Conservation (phyloP, 2,888 invertebrate genomes). For the Drosophila neonasuta region DNA sequence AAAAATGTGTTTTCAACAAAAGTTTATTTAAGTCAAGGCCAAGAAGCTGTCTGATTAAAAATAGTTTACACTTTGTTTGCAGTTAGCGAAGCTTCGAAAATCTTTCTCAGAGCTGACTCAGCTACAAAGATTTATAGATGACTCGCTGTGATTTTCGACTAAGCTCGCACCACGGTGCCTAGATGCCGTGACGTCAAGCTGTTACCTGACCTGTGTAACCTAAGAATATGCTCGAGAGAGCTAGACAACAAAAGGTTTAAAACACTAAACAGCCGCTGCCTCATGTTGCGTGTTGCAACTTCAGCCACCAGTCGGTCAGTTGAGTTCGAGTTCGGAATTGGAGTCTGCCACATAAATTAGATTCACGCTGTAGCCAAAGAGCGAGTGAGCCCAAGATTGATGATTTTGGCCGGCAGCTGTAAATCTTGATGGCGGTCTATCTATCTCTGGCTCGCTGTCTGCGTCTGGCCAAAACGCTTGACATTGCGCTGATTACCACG, state of each 20-base stretch:
- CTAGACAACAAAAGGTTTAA: conserved; percentile 35
- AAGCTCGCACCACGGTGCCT: conserved; percentile 16
- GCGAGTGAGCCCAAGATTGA: conserved; percentile 61
- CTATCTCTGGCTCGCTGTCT: conserved; percentile 3
- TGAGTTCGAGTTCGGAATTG: not conserved
- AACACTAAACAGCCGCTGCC: conserved; percentile 24
- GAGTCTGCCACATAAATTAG: conserved; percentile 63
- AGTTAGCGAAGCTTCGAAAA: not conserved
- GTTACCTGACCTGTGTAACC: conserved; percentile 23
- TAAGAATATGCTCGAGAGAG: conserved; percentile 5
- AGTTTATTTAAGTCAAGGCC: not conserved
- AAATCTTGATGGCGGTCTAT: conserved; percentile 49
- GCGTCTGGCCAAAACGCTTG: conserved; percentile 47
- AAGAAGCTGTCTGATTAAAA: not conserved
- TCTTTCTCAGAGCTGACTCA: not conserved
- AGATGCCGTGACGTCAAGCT: conserved; percentile 12
- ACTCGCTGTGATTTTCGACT: not conserved
- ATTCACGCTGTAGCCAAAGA: conserved; percentile 49
- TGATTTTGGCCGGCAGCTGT: conserved; percentile 63
- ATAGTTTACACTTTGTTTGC: not conserved
- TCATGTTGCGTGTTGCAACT: conserved; percentile 7
- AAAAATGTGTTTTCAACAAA: not conserved
- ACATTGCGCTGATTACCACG: conserved; percentile 64
- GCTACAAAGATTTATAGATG: not conserved
- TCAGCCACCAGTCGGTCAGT: not conserved